Evolutionary conservation across 2,888 invertebrate species (phyloP).

Genomic region (Pandemis corylana): DNA sequence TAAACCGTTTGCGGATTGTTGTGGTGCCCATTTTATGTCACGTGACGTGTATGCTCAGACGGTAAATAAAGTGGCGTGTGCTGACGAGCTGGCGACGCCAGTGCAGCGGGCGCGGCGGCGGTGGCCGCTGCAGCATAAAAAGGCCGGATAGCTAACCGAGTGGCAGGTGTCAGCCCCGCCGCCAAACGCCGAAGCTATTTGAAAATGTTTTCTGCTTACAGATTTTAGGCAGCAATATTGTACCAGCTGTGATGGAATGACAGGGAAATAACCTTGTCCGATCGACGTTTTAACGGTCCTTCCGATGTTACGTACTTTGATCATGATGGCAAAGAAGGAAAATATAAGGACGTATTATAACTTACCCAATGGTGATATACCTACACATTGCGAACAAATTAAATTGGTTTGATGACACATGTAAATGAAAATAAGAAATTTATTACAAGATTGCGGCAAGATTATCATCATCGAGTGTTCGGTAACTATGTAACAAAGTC

Average conservation of each 20-base stretch:
- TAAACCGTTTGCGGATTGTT: slow-evolving; percentile 43
- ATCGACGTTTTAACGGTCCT: slow-evolving; percentile 1
- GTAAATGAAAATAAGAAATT: too few species aligned
- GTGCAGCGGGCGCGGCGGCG: slow-evolving; percentile 36
- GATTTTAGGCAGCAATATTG: slow-evolving; percentile 25
- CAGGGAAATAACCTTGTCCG: slow-evolving; percentile 22
- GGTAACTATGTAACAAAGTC: background rate
- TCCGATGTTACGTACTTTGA: background rate
- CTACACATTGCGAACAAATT: background rate
- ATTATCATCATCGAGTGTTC: background rate
- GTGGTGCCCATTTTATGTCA: slow-evolving; percentile 15
- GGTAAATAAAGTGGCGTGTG: slow-evolving; percentile 2
- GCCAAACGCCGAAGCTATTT: slow-evolving; percentile 45
- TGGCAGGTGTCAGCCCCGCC: slow-evolving; percentile 51
- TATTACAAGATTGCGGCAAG: too few species aligned
- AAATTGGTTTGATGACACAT: too few species aligned
- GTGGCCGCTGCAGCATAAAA: slow-evolving; percentile 45
- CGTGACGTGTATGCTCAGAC: background rate
- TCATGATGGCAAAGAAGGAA: background rate
- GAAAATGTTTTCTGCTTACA: slow-evolving; percentile 19
- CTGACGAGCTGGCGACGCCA: slow-evolving; percentile 16
- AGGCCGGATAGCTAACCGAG: slow-evolving; percentile 46
- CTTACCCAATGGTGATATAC: background rate
- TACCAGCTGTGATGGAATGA: slow-evolving; percentile 21
- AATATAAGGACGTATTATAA: background rate